Percentiles rank a stretch among this genome's conserved stretches.
Conservation (phyloP, 1,140 invertebrate genomes). For the Drosophila hydei region DNA sequence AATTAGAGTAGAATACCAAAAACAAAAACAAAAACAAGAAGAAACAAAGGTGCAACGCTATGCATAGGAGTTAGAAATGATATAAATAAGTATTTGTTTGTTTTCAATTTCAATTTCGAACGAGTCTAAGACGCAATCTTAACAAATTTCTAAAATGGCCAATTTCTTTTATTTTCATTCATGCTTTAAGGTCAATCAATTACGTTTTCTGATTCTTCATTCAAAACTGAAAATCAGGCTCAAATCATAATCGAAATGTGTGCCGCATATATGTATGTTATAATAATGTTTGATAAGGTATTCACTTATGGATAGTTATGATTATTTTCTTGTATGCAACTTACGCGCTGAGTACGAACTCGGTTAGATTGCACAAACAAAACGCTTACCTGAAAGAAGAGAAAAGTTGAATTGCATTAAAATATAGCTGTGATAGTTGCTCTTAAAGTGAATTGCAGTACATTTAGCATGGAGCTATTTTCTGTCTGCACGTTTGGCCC, state of each 20-base stretch:
- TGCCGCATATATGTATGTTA: slow-evolving; percentile 43
- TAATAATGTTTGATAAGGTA: slow-evolving; percentile 40
- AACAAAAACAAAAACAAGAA: background rate
- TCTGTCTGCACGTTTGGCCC: slow-evolving; percentile 22
- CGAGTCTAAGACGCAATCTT: slow-evolving; percentile 30
- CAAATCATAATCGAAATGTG: slow-evolving; percentile 57
- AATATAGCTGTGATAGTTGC: slow-evolving; percentile 1
- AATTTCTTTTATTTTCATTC: slow-evolving; percentile 33
- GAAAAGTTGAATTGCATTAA: slow-evolving; percentile 3
- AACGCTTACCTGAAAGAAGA: slow-evolving; percentile 63
- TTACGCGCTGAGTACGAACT: slow-evolving; percentile 29
- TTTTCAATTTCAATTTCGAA: slow-evolving; percentile 61
- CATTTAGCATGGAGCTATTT: slow-evolving; percentile 27
- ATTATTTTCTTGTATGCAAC: slow-evolving; percentile 18
- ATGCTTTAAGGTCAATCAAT: slow-evolving; percentile 66
- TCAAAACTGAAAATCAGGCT: slow-evolving; percentile 71
- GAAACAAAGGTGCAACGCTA: slow-evolving; percentile 23
- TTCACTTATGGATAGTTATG: slow-evolving; percentile 27
- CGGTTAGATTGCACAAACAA: slow-evolving; percentile 4
- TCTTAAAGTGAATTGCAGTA: slow-evolving; percentile 16
- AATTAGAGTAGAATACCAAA: background rate
- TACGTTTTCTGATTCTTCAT: slow-evolving; percentile 40
- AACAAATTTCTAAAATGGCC: slow-evolving; percentile 17
- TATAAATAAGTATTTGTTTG: slow-evolving; percentile 3
- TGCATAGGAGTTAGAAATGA: slow-evolving; percentile 7